phyloP scores from a whole-genome alignment of 2,888 invertebrate species.

The Eumerus sabulonum region DNA sequence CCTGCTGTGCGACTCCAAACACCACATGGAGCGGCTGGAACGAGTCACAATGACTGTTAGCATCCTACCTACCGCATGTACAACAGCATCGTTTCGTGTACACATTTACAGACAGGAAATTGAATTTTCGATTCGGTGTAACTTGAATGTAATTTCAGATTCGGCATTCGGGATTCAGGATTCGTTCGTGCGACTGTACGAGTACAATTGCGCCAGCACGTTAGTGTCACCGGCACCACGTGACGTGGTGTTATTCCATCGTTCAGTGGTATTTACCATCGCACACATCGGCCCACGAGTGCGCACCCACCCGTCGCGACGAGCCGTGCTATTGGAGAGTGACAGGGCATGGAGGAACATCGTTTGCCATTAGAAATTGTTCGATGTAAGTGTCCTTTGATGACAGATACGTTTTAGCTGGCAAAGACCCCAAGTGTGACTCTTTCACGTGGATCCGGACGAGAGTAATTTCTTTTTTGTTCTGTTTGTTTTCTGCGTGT shows the following conservation, averaged over 20 bases:
- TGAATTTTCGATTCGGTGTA: conserved; percentile 67
- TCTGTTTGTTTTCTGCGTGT: not conserved
- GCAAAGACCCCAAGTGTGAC: not conserved
- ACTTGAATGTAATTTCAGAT: conserved; percentile 66
- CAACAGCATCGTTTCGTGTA: conserved; percentile 7
- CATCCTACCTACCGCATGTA: not conserved
- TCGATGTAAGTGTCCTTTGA: conserved; percentile 58
- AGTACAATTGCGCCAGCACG: conserved; percentile 58
- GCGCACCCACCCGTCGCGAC: not conserved
- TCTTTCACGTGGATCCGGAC: no score
- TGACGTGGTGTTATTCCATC: conserved; percentile 64
- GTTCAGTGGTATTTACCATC: conserved; percentile 58
- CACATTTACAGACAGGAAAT: conserved; percentile 64
- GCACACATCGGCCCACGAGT: conserved; percentile 13
- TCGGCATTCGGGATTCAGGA: conserved; percentile 63
- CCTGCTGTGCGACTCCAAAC: not conserved
- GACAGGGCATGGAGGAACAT: conserved; percentile 36
- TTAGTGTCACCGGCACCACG: conserved; percentile 66
- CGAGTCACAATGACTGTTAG: no score
- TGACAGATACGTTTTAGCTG: conserved; percentile 61
- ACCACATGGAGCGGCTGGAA: no score
- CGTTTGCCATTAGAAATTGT: conserved; percentile 66
- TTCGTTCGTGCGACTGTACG: conserved; percentile 52
- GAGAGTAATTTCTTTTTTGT: no score
- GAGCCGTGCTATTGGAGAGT: not conserved